Evolutionary conservation across 1,140 invertebrate species (phyloP).

Genomic region (Drosophila miranda): DNA sequence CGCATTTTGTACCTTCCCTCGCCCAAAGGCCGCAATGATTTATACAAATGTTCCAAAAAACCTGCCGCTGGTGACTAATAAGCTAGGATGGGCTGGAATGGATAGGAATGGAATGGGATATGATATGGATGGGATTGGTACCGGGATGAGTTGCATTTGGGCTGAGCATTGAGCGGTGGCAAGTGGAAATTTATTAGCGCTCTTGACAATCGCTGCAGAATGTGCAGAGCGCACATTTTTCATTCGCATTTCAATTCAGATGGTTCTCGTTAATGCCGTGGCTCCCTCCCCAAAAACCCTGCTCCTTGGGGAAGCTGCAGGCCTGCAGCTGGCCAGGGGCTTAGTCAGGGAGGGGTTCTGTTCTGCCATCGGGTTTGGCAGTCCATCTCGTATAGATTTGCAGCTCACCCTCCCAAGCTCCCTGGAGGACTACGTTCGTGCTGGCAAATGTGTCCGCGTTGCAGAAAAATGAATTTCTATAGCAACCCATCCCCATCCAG

Average conservation of each 20-base stretch:
- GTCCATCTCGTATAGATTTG: background rate
- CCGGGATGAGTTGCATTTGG: slow-evolving; percentile 19
- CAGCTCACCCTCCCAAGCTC: background rate
- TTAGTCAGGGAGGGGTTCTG: slow-evolving; percentile 1
- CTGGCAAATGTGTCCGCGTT: slow-evolving; percentile 37
- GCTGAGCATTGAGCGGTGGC: slow-evolving; percentile 3
- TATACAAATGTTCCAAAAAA: slow-evolving; percentile 26
- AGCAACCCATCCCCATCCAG: background rate
- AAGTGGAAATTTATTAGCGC: slow-evolving; percentile 74
- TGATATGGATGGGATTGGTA: background rate
- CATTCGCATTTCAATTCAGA: slow-evolving; percentile 61
- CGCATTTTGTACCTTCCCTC: slow-evolving; percentile 15
- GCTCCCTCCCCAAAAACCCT: too few relatives aligned
- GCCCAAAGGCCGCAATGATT: slow-evolving; percentile 22
- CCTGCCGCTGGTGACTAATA: slow-evolving; percentile 45
- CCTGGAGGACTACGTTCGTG: background rate
- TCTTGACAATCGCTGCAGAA: slow-evolving; percentile 73
- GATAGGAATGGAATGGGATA: background rate
- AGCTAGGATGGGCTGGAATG: slow-evolving; percentile 9
- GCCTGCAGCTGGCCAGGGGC: slow-evolving; percentile 1
- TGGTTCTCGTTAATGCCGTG: slow-evolving; percentile 42
- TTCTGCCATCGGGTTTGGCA: too few relatives aligned
- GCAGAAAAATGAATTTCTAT: slow-evolving; percentile 47
- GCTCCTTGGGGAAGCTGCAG: background rate
- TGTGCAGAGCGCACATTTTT: slow-evolving; percentile 74